Conservation (phyloP, 2,113 vertebrate genomes). For the Apus apus region DNA sequence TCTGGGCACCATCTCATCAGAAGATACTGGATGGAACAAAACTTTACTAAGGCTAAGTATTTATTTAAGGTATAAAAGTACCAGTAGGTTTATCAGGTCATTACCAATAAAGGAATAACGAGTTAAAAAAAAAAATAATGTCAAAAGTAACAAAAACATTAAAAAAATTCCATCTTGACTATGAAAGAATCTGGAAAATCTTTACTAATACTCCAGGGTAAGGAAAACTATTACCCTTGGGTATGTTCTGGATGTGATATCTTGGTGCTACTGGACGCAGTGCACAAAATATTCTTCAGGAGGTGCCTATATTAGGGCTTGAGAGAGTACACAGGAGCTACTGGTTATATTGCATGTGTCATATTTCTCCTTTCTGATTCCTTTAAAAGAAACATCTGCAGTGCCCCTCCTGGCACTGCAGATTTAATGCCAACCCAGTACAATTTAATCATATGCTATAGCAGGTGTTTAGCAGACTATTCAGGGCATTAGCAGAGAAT, state of each 20-base stretch:
- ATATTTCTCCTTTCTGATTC: neutral
- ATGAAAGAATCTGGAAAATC: neutral
- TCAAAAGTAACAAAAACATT: neutral
- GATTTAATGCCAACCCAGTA: neutral
- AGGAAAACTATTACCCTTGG: neutral
- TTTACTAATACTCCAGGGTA: neutral
- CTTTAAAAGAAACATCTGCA: conserved; percentile 8
- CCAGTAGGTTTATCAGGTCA: neutral
- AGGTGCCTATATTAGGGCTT: neutral
- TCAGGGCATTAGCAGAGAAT: conserved; percentile 19
- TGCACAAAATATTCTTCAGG: neutral
- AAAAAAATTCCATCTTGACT: neutral
- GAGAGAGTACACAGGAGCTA: neutral
- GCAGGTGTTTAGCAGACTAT: conserved; percentile 36
- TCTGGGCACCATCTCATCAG: neutral
- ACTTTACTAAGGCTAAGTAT: neutral
- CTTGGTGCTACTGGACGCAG: neutral
- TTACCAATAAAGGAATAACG: neutral
- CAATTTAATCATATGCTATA: neutral
- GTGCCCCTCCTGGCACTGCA: neutral
- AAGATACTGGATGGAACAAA: neutral
- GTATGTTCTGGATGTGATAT: neutral
- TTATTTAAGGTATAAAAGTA: neutral
- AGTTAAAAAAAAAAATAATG: neutral
- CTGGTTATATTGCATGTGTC: neutral